Percentiles rank a stretch among this genome's conserved stretches.
Evolutionary conservation across 2,888 invertebrate genomes (phyloP).

Genomic region (Frankliniella intonsa): DNA sequence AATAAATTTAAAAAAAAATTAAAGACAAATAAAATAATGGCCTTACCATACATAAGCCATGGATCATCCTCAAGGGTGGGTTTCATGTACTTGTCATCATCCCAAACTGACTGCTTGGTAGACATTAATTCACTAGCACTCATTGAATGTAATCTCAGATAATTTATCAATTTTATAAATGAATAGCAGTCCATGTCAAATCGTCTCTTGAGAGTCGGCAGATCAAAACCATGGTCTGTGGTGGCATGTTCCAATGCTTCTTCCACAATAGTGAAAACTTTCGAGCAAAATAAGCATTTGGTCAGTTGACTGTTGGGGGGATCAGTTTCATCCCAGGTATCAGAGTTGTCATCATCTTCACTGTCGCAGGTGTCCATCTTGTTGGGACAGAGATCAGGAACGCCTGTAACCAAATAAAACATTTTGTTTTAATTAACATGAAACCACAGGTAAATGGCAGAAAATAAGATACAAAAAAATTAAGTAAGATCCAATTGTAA

Average conservation of each 20-base stretch:
- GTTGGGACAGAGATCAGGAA: not conserved
- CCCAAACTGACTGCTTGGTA: constrained; percentile 58
- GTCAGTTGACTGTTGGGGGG: constrained; percentile 45
- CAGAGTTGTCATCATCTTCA: constrained; percentile 42
- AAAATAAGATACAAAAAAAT: too few relatives aligned
- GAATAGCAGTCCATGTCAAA: constrained; percentile 77
- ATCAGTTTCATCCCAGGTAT: constrained; percentile 56
- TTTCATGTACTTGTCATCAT: constrained; percentile 70
- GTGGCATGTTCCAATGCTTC: constrained; percentile 65
- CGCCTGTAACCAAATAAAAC: not conserved
- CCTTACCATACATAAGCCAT: constrained; percentile 75
- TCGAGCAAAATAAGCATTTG: constrained; percentile 69
- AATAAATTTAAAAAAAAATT: constrained; percentile 20
- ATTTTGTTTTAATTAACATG: too few relatives aligned
- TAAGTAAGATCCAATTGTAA: too few relatives aligned
- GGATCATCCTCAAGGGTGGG: constrained; percentile 69
- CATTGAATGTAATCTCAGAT: constrained; percentile 52
- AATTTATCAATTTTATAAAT: constrained; percentile 63
- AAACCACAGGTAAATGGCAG: too few relatives aligned
- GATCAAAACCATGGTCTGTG: constrained; percentile 59
- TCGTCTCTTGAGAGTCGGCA: constrained; percentile 60
- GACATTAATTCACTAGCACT: constrained; percentile 46
- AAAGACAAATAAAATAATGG: constrained; percentile 20
- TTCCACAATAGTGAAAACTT: constrained; percentile 56
- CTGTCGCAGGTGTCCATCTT: constrained; percentile 27